phyloP scores from a whole-genome alignment of 2,797 vertebrate genomes.

The Gymnothorax javanicus region DNA sequence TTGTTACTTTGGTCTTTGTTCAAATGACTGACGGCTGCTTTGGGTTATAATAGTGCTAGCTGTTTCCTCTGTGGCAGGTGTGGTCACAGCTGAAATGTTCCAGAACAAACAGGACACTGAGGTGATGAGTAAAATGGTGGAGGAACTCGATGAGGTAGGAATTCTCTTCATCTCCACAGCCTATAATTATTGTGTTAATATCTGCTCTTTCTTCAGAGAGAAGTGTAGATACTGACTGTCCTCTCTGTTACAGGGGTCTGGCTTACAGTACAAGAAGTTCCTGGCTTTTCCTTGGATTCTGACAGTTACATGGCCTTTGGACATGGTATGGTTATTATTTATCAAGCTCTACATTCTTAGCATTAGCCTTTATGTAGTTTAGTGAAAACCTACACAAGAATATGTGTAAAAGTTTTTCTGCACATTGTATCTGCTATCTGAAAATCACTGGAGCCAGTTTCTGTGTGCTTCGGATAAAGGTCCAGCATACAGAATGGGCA shows the following conservation, averaged over 20 bases:
- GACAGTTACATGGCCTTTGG: conserved; percentile 90
- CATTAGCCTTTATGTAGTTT: neutral
- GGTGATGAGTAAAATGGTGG: conserved; percentile 84
- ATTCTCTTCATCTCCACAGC: neutral
- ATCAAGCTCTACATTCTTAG: neutral
- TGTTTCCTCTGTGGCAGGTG: conserved; percentile 65
- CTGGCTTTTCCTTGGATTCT: conserved; percentile 93
- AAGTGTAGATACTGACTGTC: conserved; percentile 4
- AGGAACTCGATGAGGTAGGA: conserved; percentile 85
- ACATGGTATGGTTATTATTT: conserved; percentile 69
- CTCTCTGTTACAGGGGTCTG: conserved; percentile 69
- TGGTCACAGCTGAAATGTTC: conserved; percentile 92
- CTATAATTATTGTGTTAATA: neutral
- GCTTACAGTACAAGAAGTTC: conserved; percentile 91
- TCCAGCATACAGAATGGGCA: neutral
- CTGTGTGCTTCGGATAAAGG: neutral
- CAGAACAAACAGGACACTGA: conserved; percentile 78
- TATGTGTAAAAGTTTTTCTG: too few relatives aligned
- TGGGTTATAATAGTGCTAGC: neutral
- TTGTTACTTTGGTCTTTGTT: neutral
- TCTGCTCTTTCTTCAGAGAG: conserved; percentile 25
- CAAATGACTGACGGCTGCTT: neutral
- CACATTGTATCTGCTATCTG: neutral
- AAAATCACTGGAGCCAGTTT: neutral
- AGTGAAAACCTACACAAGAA: neutral